Evolutionary conservation across 2,113 vertebrate species (phyloP), one percentile per base, ranked within the genome.

Genomic region (Ornithorhynchus anatinus): DNA sequence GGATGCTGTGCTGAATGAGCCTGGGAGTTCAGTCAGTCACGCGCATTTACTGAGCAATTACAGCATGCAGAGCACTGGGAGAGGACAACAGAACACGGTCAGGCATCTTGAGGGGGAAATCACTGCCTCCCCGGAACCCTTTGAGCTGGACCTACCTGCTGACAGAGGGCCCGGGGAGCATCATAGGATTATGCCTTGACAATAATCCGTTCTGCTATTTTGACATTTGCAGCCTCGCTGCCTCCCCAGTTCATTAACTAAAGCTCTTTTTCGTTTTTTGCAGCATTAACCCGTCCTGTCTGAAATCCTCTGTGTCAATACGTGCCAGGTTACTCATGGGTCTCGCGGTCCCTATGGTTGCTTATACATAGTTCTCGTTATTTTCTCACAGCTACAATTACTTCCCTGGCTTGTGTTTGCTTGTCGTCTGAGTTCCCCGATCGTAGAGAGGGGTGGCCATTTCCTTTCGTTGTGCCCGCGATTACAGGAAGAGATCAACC

Each of bases 381-480:
- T 43, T 60, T 36, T 32, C 48, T 25, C 51, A 8, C 22, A 2
- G 3, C 14, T 36, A 57, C 56, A 36, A 51, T n/a, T 20, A 53
- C 70, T 80, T 75, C 75, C 83, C 79, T 47, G 66, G 70, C 70
- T 22, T 10, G 16, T 50, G 65, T 35, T 50, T 39, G 51, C 54
- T 19, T 22, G 29, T 25, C 38, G 61, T 36, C 58, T 2, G 16
- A 56, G 53, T 40, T 52, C 63, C 54, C 40, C 31, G 44, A 60
- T 19, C 20, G 3, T 15, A 10, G 10, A 20, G 35, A 15, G 58
- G 23, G 11, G 48, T 0, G 22, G 44, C 31, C 45, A 60, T 27
- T 74, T 16, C 16, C 62, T 82, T 43, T 54, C 63, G 40, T 72
- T 83, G 76, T 67, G 53, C 42, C 40, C 62, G 54, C 62, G 53